Evolutionary conservation across 2,888 invertebrate genomes (phyloP), one percentile per base, ranked within the genome.

Genomic region (Cremastinae sp.): DNA sequence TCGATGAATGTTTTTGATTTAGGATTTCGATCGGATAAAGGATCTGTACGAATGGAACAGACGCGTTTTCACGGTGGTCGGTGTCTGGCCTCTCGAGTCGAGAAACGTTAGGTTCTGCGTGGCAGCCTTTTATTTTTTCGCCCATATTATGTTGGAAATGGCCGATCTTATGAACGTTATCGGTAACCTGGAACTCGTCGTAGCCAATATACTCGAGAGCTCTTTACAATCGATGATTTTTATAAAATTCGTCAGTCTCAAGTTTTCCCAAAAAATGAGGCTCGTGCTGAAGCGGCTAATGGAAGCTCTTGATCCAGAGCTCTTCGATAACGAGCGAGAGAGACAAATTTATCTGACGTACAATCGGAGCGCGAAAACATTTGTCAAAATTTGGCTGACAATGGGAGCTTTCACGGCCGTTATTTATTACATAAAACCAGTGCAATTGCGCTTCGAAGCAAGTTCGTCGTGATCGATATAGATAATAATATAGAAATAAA

Each of bases 41-140:
- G 65, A 78, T 59, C 20, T 78, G 14, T 78, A 65, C 68, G 43
- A 65, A 20, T 75, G 74, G 78, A 75, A 75, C 56, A 59, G 61
- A 45, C 18, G 28, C 3, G 64, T 75, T 12, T 75, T 78, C 45
- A 10, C 35, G 0, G 51, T 72, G 0, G 20, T 75, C 28, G 78
- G 78, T 2, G 58, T 68, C 1, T 75, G 78, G 78, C 78, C 78
- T 1, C 22, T 78, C 9, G 45, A 66, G 16, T 28, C 62, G 16
- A 68, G 66, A 0, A 56, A 68, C 51, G 37, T 59, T 0, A 75
- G 28, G n/a, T 78, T 78, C 22, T 45, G 47, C 7, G 4, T 65
- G 5, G 74, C 66, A 62, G 58, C 58, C 10, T 3, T 68, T 2
- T 78, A 78, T 28, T n/a, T 68, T 8, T 20, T 64, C 0, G 9